phyloP scores from a whole-genome alignment of 2,888 invertebrate genomes.

The Agapostemon virescens region DNA sequence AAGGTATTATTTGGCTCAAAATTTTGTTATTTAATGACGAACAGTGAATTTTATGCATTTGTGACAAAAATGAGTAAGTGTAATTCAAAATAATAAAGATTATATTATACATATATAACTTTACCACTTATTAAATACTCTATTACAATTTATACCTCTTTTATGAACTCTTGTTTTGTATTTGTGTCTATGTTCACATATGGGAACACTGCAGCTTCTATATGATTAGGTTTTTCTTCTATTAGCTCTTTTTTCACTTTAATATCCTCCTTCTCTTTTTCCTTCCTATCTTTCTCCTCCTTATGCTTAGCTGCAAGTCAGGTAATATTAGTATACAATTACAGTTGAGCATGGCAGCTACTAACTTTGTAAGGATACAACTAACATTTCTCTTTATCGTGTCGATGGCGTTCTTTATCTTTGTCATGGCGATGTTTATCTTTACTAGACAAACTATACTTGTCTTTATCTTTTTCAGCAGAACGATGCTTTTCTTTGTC shows the following conservation, averaged over 20 bases:
- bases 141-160: constrained; percentile 55
- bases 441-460: constrained; percentile 71
- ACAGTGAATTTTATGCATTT: too few species aligned
- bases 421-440: constrained; percentile 80
- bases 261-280: constrained; percentile 80
- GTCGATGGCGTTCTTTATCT: constrained; percentile 77
- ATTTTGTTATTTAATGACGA: too few species aligned
- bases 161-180: constrained; percentile 59
- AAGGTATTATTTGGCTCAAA: constrained; percentile 18
- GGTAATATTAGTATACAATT: constrained; percentile 3
- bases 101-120: too few species aligned
- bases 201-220: constrained; percentile 60
- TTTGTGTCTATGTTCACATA: constrained; percentile 25
- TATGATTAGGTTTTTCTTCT: constrained; percentile 67
- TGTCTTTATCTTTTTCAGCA: constrained; percentile 70
- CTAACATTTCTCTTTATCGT: constrained; percentile 78
- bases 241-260: constrained; percentile 68
- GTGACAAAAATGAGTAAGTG: too few species aligned
- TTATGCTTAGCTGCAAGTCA: constrained; percentile 78
- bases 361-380: background rate
- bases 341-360: background rate
- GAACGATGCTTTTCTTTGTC: constrained; percentile 76
- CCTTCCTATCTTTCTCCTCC: constrained; percentile 82
- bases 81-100: too few species aligned
- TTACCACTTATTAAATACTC: background rate